Evolutionary conservation across 2,113 vertebrate genomes (phyloP), one percentile per base, ranked within the genome.

Genomic region (Polypterus senegalus): DNA sequence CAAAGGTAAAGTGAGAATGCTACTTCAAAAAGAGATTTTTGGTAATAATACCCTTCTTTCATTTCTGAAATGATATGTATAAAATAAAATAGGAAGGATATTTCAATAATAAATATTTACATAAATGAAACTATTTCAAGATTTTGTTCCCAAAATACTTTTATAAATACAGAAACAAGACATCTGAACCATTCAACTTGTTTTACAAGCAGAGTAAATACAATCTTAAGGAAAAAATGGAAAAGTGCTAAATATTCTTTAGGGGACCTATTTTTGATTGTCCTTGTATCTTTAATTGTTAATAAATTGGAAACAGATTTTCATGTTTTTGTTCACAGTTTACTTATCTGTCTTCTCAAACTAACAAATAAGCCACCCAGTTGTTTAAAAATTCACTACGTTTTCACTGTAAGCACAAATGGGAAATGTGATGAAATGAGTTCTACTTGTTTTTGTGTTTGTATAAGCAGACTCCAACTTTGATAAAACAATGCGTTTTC

Each of bases 191-290:
- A 77, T 76, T 73, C 76, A 73, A 73, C 69, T 76, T 80, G 66
- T 80, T 73, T 76, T 78, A 67, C 78, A 77, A 79, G 77, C 67
- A 75, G 72, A 71, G 54, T 80, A 70, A 79, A 73, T 81, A 80
- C 74, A 77, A 68, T 76, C 62, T 69, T 68, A 58, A 58, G 67
- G 70, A 67, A 76, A 79, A 70, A 10, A 65, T 63, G 10, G 51
- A 10, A 81, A 84, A 84, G 83, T 85, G 81, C 84, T 79, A 76
- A 69, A 77, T 68, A 52, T 56, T 4, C 51, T 64, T 71, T 66
- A 63, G 72, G 69, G 74, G 61, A 57, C 58, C 75, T 71, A 58
- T 45, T 44, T 6, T 6, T 7, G 5, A 45, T 7, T 43, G 56
- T 58, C 44, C 56, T 58, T 58, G 56, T 58, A 58, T 45, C 56